Evolutionary conservation across 2,113 vertebrate species (phyloP), one percentile per base, ranked within the genome.

Genomic region (Chloroceryle aenea): DNA sequence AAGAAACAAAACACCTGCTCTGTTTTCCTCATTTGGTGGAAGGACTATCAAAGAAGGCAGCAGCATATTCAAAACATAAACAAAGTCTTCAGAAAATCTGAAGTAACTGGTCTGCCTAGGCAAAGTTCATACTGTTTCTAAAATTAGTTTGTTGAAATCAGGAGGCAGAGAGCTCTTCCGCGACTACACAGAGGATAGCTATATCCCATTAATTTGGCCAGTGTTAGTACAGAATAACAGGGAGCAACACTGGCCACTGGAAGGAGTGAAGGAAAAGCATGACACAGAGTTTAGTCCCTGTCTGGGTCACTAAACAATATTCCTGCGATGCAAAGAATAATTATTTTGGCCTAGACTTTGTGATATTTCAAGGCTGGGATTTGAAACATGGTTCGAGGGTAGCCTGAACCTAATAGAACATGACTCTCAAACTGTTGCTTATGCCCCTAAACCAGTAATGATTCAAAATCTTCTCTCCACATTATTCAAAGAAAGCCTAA

Each of bases 391-490:
- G 20, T 69, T 88, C 38, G 56, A 55, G 14, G 8, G 7, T n/a
- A 80, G 32, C 21, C 58, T 59, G 36, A 83, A 47, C 71, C 48
- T 88, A n/a, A 58, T 7, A 75, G n/a, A 90, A 76, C 36, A 36
- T 62, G 26, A n/a, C 29, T 77, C 74, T 87, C 48, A 81, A 86
- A 74, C 19, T 13, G 32, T 62, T 87, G 64, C 36, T 85, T 25
- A 25, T 14, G 10, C 20, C 30, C 71, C 56, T 82, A 75, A 36
- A 80, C 26, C 34, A 55, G 29, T 34, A 62, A 67, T 29, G 50
- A 94, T 73, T 86, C 75, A 95, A 96, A 98, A 97, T 87, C 34
- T 75, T 75, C 86, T 93, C 36, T 94, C 87, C 78, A 68, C 29
- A 7, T 88, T 79, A 93, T 81, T 93, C 6, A 2, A 92, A 92